Conservation (phyloP, 2,113 vertebrate species). For the Zapus hudsonius region DNA sequence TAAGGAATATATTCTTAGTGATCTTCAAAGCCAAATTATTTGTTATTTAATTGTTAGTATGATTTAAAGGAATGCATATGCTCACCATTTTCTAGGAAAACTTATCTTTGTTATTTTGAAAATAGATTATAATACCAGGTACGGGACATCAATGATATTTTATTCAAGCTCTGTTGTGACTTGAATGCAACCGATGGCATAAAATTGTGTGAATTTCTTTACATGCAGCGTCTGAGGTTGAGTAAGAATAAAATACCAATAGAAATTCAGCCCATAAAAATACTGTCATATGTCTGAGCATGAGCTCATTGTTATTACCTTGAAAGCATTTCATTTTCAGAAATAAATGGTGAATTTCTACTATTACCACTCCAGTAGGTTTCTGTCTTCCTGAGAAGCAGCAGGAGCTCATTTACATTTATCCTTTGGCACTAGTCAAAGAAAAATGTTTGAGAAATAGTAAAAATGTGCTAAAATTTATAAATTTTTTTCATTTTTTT, state of each 20-base stretch:
- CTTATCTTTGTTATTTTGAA: not conserved
- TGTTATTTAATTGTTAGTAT: not conserved
- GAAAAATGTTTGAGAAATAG: not conserved
- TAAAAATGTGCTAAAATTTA: slow-evolving; percentile 4
- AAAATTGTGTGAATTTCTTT: not conserved
- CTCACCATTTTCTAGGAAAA: not conserved
- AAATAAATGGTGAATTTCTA: not conserved
- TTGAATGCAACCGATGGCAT: not conserved
- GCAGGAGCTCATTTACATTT: not conserved
- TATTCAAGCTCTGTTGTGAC: not conserved
- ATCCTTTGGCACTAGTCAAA: not conserved
- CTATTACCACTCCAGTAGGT: not conserved
- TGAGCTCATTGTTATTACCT: not conserved
- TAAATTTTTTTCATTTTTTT: not conserved
- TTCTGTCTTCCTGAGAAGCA: not conserved
- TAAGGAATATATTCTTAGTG: not conserved
- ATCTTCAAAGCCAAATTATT: not conserved
- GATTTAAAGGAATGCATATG: not conserved
- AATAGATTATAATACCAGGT: not conserved
- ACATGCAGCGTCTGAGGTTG: accelerated
- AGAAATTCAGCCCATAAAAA: not conserved
- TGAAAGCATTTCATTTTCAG: not conserved
- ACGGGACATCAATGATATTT: not conserved
- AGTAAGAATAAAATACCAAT: not conserved
- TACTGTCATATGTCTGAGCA: not conserved